Conservation (phyloP, 1,140 invertebrate genomes). For the Hycleus phaleratus region DNA sequence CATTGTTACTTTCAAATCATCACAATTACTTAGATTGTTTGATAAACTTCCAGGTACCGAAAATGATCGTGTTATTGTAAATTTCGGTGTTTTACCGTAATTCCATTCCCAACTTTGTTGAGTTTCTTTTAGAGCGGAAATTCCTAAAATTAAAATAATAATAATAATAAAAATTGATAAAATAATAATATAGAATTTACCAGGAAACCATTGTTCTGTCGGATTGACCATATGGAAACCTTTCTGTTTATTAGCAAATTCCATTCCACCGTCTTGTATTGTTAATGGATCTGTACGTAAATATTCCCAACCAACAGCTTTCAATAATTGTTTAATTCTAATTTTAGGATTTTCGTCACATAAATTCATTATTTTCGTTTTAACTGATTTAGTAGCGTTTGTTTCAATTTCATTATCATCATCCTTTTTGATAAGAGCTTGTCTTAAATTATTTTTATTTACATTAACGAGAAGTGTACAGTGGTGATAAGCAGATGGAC, state of each 20-base stretch:
- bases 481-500: constrained; percentile 84
- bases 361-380: constrained; percentile 74
- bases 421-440: constrained; percentile 45
- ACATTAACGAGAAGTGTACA: constrained; percentile 84
- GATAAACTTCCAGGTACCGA: constrained; percentile 17
- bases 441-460: constrained; percentile 63
- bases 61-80: constrained; percentile 50
- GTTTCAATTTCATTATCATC: constrained; percentile 51
- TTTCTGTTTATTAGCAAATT: constrained; percentile 58
- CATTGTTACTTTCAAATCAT: constrained; percentile 34
- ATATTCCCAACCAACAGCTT: constrained; percentile 72
- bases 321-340: constrained; percentile 58
- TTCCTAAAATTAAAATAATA: constrained; percentile 44
- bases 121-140: constrained; percentile 45
- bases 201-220: constrained; percentile 78
- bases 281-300: constrained; percentile 60
- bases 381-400: constrained; percentile 74
- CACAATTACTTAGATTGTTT: constrained; percentile 15
- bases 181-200: constrained; percentile 40
- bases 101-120: constrained; percentile 79
- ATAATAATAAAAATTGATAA: background rate
- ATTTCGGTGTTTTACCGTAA: constrained; percentile 81
- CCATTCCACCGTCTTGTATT: constrained; percentile 59
- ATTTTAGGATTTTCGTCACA: constrained; percentile 61
- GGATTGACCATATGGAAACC: constrained; percentile 82